phyloP scores from a whole-genome alignment of 2,113 vertebrate species.

The Pteropus alecto region DNA sequence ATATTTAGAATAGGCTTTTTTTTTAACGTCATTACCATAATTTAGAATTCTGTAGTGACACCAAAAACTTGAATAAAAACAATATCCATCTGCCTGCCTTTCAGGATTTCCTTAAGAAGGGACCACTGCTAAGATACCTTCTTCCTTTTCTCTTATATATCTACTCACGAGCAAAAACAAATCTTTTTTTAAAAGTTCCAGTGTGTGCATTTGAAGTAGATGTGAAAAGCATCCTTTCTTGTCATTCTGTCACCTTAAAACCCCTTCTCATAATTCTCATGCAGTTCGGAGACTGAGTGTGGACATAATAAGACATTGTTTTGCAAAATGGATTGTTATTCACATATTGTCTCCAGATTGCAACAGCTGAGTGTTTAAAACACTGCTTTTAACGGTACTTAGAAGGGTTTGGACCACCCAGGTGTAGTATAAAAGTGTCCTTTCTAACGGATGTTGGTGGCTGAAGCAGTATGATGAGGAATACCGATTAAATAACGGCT shows the following conservation, averaged over 20 bases:
- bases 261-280: not conserved
- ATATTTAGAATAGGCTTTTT: not conserved
- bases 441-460: not conserved
- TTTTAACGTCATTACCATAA: not conserved
- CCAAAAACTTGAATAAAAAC: constrained; percentile 10
- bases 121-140: not conserved
- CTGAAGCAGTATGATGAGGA: not conserved
- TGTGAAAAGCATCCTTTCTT: not conserved
- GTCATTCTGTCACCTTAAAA: not conserved
- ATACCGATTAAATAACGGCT: not conserved
- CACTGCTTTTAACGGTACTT: not conserved
- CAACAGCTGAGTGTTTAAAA: not conserved
- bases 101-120: not conserved
- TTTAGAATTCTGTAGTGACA: not conserved
- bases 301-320: not conserved
- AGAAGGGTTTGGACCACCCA: not conserved
- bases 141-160: not conserved
- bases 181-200: not conserved
- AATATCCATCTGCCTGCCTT: not conserved
- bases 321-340: not conserved
- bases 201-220: not conserved
- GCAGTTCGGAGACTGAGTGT: not conserved
- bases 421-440: not conserved
- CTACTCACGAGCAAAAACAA: not conserved
- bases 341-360: not conserved